Base-by-base conservation (phyloP, 2,113 vertebrate species). In the Cnemophilus loriae region DNA sequence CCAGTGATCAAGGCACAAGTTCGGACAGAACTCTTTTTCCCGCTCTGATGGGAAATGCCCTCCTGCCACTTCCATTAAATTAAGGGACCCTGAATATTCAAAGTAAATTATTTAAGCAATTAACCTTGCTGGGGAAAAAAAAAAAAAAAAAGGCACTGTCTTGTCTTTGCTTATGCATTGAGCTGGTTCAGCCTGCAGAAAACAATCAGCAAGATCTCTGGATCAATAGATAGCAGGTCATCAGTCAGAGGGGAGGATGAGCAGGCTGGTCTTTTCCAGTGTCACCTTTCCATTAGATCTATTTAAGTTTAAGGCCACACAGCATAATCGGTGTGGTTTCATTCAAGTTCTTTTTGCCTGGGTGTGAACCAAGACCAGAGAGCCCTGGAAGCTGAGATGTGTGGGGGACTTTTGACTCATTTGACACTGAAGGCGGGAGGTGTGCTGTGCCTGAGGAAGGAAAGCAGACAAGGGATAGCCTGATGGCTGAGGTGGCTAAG, bases 61-160 rank as follows among this genome's bases (percentile, higher is more conserved):
- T 65, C 15, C 28, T 75, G n/a, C 7, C 60, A n/a, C 26, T 82
- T 67, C 32, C 50, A 50, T 42, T 76, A 83, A 59, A 41, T 52
- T 30, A 74, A 70, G 11, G 11, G 18, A 57, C 20, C 2, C 33
- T 50, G 30, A 82, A 60, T 61, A 81, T 16, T 21, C 14, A 33
- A 90, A 67, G 20, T 11, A 53, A 70, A 64, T 50, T 8, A n/a
- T 44, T 76, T 52, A n/a, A 50, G 20, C 6, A 53, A 77, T n/a
- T 65, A 79, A 57, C 13, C 24, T 35, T 46, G 4, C 1, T 27
- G 13, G 2, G 5, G 5, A 26, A 12, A 12, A 11, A 50, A 11
- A 4, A 10, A 7, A 11, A 11, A 9, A 17, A 7, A 16, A 19
- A 15, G 17, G 16, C 4, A 0, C 5, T 33, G 6, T 27, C 16